Percentiles rank a stretch among this genome's conserved stretches.
Conservation (phyloP, 2,797 vertebrate species). For the Bradypodion ventrale region DNA sequence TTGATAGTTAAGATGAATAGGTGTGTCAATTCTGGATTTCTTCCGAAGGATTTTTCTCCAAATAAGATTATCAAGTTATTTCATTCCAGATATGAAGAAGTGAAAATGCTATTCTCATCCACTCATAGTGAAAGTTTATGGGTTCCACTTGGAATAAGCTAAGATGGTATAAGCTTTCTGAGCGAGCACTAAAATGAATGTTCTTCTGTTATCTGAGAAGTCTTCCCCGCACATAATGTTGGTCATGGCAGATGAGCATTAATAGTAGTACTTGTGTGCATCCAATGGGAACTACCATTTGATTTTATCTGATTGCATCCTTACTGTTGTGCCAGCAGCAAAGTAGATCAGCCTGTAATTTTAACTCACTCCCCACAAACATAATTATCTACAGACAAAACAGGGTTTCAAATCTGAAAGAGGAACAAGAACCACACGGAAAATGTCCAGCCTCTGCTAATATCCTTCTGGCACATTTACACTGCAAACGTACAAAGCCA, state of each 20-base stretch:
- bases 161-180: background rate
- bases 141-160: background rate
- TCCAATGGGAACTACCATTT: background rate
- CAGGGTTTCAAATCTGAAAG: background rate
- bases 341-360: background rate
- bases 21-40: no score
- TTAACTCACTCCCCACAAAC: background rate
- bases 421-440: background rate
- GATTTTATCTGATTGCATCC: background rate
- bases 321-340: background rate
- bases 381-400: no score
- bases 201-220: background rate
- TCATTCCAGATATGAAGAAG: background rate
- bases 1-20: no score
- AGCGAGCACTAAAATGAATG: background rate
- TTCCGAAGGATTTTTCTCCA: no score
- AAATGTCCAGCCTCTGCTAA: background rate
- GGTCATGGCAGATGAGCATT: background rate
- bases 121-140: background rate
- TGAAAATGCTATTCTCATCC: background rate
- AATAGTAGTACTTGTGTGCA: background rate
- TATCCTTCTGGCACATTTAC: background rate
- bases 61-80: no score
- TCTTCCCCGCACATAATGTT: background rate
- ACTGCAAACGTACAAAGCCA: conserved; percentile 4